Conservation (phyloP, 23 tunicate species). For the Oikopleura albicans region DNA sequence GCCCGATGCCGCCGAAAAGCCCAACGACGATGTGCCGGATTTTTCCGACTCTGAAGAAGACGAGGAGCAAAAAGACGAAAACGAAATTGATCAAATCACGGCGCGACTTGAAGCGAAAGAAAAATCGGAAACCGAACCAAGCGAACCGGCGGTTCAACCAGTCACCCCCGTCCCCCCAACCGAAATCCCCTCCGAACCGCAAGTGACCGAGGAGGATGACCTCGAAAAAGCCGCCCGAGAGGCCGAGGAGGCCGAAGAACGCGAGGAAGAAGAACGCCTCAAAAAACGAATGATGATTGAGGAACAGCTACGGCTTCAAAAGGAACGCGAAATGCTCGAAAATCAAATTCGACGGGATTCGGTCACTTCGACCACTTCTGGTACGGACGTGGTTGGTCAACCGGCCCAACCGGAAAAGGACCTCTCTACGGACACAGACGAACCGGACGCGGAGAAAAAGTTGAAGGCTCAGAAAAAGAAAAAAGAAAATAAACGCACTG, state of each 20-base stretch:
- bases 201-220: background rate
- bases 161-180: background rate
- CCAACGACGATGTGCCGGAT: background rate
- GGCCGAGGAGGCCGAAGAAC: slow-evolving; percentile 5
- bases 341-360: background rate
- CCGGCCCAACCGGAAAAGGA: too few species aligned
- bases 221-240: background rate
- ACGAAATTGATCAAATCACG: background rate
- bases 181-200: background rate
- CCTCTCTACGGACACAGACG: too few species aligned
- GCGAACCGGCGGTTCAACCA: background rate
- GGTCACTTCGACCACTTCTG: background rate
- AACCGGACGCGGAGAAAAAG: background rate
- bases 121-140: background rate
- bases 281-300: background rate
- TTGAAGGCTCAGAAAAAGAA: background rate
- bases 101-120: background rate
- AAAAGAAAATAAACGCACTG: background rate
- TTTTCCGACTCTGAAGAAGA: background rate
- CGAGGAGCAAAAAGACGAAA: background rate
- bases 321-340: background rate
- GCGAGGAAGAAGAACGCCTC: background rate
- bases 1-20: too few species aligned
- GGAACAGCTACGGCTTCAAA: background rate
- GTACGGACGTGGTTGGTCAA: too few species aligned